These are phyloP conservation scores for Macropodus opercularis DNA, from an alignment of 2,797 vertebrate genomes.

Conservation along the genomic window DNA sequence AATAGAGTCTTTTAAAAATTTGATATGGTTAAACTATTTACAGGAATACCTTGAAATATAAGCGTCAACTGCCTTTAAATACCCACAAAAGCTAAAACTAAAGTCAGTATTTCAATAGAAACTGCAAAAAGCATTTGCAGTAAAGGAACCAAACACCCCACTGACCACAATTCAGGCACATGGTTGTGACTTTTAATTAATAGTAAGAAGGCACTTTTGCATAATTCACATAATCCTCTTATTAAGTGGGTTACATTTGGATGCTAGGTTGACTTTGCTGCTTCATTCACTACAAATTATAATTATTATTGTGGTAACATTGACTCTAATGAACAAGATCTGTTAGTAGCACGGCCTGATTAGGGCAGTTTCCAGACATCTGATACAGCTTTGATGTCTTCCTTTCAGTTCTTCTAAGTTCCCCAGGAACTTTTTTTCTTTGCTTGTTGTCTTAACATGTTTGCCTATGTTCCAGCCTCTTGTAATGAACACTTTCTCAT, in stretches of 20 bases:
- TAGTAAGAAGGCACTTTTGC: background rate
- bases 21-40: too few relatives aligned
- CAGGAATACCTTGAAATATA: too few relatives aligned
- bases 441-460: constrained; percentile 31
- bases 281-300: background rate
- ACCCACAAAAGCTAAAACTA: background rate
- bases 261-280: background rate
- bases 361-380: background rate
- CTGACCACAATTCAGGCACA: background rate
- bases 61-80: too few relatives aligned
- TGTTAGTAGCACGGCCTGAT: background rate
- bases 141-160: background rate
- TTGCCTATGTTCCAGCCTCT: constrained; percentile 26
- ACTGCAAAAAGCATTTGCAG: background rate
- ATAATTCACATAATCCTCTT: background rate
- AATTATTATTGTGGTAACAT: background rate
- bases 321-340: background rate
- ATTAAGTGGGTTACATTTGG: background rate
- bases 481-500: background rate
- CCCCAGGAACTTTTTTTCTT: constrained; percentile 11
- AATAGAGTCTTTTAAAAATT: too few relatives aligned
- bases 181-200: constrained; percentile 6
- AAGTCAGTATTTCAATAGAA: background rate
- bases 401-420: constrained; percentile 13
- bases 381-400: background rate